Base-by-base conservation (phyloP, 92 coral and sea anemone species). In the Galaxea fascicularis region DNA sequence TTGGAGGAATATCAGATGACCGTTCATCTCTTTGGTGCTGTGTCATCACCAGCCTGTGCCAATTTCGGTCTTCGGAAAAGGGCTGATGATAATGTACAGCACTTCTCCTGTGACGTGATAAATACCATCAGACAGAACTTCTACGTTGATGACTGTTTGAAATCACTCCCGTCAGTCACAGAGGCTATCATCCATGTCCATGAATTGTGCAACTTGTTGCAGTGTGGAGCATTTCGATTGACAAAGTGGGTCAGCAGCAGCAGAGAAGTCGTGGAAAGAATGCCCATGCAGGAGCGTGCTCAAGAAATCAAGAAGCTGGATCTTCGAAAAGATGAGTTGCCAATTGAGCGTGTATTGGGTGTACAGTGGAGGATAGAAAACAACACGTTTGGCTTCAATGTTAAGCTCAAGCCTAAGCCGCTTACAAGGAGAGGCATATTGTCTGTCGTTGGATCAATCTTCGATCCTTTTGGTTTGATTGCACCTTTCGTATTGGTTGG, bases 241-340 rank as follows among this genome's bases (percentile, higher is more conserved):
- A 88, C 78, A 26, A 88, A 88, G 63, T 82, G 87, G 91, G n/a
- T 74, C 0, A 70, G 83, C 24, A 76, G 63, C 20, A 74, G 74
- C 17, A 77, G 71, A n/a, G 83, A 68, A 30, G 85, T 89, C 25
- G 28, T 76, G 46, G 80, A 81, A 18, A 49, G 84, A 8, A 77
- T 82, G 12, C 92, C 92, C 25, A 65, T 54, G 51, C 9, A 28
- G 18, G 88, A 87, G 53, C 82, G 51, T 0, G 67, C 79, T 3
- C 66, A 71, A 63, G 53, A 41, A 22, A 84, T 79, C 30, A 88
- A 76, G 69, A 85, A 82, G 64, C 67, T 88, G 13, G 71, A 75
- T 68, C 69, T 82, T 7, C 66, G 66, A 7, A 47, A 75, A 30
- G 87, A n/a, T n/a, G n/a, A n/a, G n/a, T n/a, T n/a, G n/a, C n/a